Evolutionary conservation across 2,888 invertebrate genomes (phyloP), one percentile per base, ranked within the genome.

Genomic region (Drosophila formosana): DNA sequence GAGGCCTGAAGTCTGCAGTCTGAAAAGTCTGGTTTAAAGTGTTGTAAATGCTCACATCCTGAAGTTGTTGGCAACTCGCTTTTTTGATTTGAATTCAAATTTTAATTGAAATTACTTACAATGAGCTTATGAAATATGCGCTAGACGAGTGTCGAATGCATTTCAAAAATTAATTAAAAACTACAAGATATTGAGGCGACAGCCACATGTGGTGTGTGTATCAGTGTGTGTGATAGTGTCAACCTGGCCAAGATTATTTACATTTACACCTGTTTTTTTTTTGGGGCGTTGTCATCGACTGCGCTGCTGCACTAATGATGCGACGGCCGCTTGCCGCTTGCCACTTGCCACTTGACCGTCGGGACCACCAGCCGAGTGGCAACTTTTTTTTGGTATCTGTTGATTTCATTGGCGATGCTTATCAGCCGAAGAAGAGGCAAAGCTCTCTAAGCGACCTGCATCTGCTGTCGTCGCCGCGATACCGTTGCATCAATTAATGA

Each of bases 401-500:
- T 76, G 70, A 78, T 66, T 64, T 75, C 65, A 62, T 45, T 63
- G 66, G 63, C 66, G 81, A 83, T 83, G 87, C 72, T 84, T 83
- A 87, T 82, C 87, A 68, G 84, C 34, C 11, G n/a, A n/a, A n/a
- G 5, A 37, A n/a, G 11, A 37, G n/a, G 5, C 11, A 37, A 37
- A 37, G n/a, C 37, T 37, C 37, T 37, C 37, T 37, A 37, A 37
- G 37, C 13, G 52, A 37, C 7, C 39, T 28, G 23, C 45, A 45
- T 25, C 8, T 45, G 45, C 45, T 18, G 62, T 30, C 30, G 6
- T 1, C 34, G n/a, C 1, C n/a, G 11, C 52, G 66, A 72, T 87
- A 66, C 75, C 80, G 82, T 77, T 79, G 85, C 70, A 68, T 74
- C 80, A 88, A 88, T 88, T 86, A 86, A 88, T 76, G 88, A 86